Evolutionary conservation across 2,113 vertebrate species (phyloP), one percentile per base, ranked within the genome.

Genomic region (Urocynchramus pylzowi): DNA sequence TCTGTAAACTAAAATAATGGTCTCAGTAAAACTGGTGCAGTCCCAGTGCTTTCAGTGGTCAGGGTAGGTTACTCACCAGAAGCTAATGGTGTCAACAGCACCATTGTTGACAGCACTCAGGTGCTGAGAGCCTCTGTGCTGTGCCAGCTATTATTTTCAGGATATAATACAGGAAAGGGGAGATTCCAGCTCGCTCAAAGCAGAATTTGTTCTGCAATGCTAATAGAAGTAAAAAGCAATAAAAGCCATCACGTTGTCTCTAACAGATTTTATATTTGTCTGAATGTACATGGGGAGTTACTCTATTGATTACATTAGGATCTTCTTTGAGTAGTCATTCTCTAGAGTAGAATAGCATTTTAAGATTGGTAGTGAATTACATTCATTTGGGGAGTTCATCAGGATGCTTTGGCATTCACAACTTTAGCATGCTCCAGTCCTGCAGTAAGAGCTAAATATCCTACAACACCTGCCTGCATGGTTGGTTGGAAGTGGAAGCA

Each of bases 151-250:
- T 39, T 70, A 35, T 69, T 90, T 93, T 42, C 84, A 56, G 69
- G n/a, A 49, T 50, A 33, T 20, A 63, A 44, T 15, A 61, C 1
- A 52, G 80, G 52, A 75, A 84, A 33, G 19, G 49, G 47, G 49
- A 81, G 49, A 93, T 64, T 93, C 37, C 80, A 92, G 52, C 56
- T 87, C 86, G 31, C 56, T 86, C 28, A 75, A 75, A 94, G 71
- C 52, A 64, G 61, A 91, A 73, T 63, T 37, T 49, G 33, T 82
- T 91, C 91, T 87, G 92, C 78, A 80, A 52, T 26, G 67, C 47
- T 91, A 93, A 81, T 8, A 89, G 79, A 93, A 93, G 64, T 67
- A 86, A 80, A 96, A 88, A 90, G 85, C 67, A 86, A 81, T 89
- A 92, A 93, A 88, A 37, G 19, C 31, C 67, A 85, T 80, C 54